These are phyloP conservation scores for Cantharis rufa DNA, from an alignment of 2,888 invertebrate species.

Conservation along the genomic window DNA sequence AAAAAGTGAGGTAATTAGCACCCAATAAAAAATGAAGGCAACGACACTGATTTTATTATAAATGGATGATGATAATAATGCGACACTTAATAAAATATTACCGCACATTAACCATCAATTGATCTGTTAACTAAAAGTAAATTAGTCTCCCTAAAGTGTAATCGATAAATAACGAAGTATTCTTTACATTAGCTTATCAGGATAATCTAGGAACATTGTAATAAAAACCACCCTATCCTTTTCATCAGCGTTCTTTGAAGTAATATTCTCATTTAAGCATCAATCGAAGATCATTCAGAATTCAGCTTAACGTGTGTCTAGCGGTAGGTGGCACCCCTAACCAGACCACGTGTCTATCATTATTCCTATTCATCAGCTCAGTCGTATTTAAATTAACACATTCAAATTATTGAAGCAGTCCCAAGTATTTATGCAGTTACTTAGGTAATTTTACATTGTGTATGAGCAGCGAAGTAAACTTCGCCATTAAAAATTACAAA, in stretches of 20 bases:
- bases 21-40: not conserved
- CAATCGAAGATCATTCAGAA: constrained; percentile 18
- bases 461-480: not conserved
- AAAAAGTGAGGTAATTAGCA: not conserved
- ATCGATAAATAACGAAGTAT: constrained; percentile 25
- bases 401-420: constrained; percentile 9
- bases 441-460: not conserved
- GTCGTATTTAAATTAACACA: constrained; percentile 23
- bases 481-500: not conserved
- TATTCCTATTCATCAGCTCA: constrained; percentile 28
- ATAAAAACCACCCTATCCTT: constrained; percentile 12
- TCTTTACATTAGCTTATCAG: constrained; percentile 25
- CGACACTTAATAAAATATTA: not conserved
- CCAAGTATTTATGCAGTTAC: not conserved
- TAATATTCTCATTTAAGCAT: constrained; percentile 5
- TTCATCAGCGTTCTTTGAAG: constrained; percentile 11
- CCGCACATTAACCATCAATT: not conserved
- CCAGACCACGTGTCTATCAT: constrained; percentile 30
- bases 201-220: constrained; percentile 14
- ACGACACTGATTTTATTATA: not conserved
- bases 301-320: constrained; percentile 18
- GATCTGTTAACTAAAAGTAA: constrained; percentile 1
- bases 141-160: constrained; percentile 10
- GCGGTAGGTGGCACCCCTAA: constrained; percentile 26
- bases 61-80: not conserved